Conservation (phyloP, 2,797 vertebrate species). For the Trachurus trachurus region DNA sequence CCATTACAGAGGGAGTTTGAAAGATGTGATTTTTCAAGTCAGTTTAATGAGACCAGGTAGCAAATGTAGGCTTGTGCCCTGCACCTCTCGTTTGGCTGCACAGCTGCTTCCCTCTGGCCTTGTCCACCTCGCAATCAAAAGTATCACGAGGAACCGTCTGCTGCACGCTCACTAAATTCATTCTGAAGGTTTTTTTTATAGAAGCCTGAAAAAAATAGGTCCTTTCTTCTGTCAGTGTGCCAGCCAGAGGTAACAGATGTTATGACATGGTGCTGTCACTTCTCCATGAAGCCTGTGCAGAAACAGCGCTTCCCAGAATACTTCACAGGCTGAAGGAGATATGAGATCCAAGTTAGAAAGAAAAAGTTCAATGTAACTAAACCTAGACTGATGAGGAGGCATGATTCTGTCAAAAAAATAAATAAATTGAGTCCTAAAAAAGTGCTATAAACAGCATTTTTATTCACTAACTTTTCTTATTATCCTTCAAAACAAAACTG, state of each 20-base stretch:
- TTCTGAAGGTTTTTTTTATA: conserved; percentile 44
- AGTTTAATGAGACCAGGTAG: conserved; percentile 62
- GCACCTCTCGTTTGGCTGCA: conserved; percentile 41
- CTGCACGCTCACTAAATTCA: conserved; percentile 34
- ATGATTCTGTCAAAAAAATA: conserved; percentile 61
- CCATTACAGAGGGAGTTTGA: conserved; percentile 33
- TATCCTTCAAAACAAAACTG: conserved; percentile 35
- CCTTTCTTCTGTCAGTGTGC: conserved; percentile 64
- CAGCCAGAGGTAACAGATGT: conserved; percentile 73
- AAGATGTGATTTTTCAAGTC: conserved; percentile 49
- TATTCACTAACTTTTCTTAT: conserved; percentile 39
- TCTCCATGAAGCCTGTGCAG: conserved; percentile 50
- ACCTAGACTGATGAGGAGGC: conserved; percentile 62
- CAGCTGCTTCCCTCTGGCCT: conserved; percentile 67
- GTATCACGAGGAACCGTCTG: conserved; percentile 29
- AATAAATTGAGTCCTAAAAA: conserved; percentile 37
- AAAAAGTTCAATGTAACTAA: conserved; percentile 61
- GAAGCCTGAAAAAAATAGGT: conserved; percentile 24
- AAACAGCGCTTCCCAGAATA: conserved; percentile 69
- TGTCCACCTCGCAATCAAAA: conserved; percentile 43
- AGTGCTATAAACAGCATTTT: conserved; percentile 45
- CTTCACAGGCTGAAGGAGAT: conserved; percentile 52
- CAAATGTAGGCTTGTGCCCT: conserved; percentile 46
- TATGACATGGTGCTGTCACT: conserved; percentile 68
- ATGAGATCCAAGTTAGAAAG: conserved; percentile 53